Conservation (phyloP, 2,113 vertebrate species). For the Microcebus tavaratra region DNA sequence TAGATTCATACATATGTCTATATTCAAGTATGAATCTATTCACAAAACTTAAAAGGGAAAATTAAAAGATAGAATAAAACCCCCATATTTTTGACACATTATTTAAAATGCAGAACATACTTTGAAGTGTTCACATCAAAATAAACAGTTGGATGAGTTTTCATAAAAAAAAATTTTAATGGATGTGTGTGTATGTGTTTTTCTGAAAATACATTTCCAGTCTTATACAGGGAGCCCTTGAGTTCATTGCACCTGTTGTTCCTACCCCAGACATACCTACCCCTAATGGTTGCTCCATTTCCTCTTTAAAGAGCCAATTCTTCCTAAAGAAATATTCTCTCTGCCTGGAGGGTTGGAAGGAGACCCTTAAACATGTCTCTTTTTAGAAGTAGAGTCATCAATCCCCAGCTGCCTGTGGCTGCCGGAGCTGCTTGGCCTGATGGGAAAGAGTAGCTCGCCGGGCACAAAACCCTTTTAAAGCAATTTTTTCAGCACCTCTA, state of each 20-base stretch:
- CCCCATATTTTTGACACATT: not conserved
- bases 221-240: too few relatives aligned
- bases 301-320: too few relatives aligned
- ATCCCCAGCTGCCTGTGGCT: constrained; percentile 31
- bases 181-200: too few relatives aligned
- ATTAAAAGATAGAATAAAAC: not conserved
- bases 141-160: not conserved
- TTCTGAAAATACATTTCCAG: too few relatives aligned
- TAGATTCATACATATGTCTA: not conserved
- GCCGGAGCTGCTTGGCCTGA: not conserved
- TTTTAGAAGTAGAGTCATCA: constrained; percentile 50
- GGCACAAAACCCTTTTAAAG: constrained; percentile 15
- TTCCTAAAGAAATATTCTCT: constrained; percentile 28
- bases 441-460: constrained; percentile 52
- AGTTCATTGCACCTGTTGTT: too few relatives aligned
- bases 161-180: not conserved
- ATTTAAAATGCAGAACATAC: not conserved
- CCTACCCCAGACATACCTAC: too few relatives aligned
- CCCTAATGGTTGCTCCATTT: too few relatives aligned
- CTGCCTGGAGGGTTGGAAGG: constrained; percentile 13
- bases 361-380: constrained; percentile 14
- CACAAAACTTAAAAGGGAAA: not conserved
- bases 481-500: not conserved
- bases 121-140: not conserved
- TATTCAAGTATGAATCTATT: not conserved